Evolutionary conservation across 2,113 vertebrate genomes (phyloP), one percentile per base, ranked within the genome.

Genomic region (Indicator maculatus): DNA sequence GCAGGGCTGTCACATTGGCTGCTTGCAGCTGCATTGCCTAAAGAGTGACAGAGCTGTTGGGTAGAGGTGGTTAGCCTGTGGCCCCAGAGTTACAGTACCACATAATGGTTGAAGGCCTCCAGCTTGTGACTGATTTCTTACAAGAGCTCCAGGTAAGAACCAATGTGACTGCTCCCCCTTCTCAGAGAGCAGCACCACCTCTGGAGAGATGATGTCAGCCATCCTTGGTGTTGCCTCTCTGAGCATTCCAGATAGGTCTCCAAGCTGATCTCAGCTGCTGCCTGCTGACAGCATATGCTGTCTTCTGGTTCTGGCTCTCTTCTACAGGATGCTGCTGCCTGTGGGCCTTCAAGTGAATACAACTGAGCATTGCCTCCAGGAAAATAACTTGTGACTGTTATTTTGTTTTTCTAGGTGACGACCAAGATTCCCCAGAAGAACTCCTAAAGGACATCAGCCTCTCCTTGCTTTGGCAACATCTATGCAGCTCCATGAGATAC

Each of bases 361-460:
- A 64, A 19, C 39, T 56, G 45, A 55, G 12, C 17, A 0, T 16
- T 11, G 3, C 12, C 16, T 74, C 24, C 45, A 83, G 23, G 27
- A 65, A 31, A 69, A 4, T 27, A 61, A 71, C 12, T 13, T 9
- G 1, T 30, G 16, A 61, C 13, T 41, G 38, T 13, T 56, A 2
- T 19, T 50, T 21, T 52, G 50, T 56, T 82, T 44, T 39, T 33
- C 71, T 41, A 99, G 99, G 98, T 99, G 95, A 99, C 98, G 3
- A 94, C 98, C 69, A 99, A 98, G 95, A 97, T 99, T 9, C 98
- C 98, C 5, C 98, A 99, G 98, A 99, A 99, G 93, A 99, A 99
- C 88, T 99, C 99, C 0, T 99, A 97, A 97, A 96, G 79, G 36
- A 17, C 39, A 36, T 60, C 26, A 5, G 12, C 38, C 12, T 58